Conservation (phyloP, 2,888 invertebrate genomes). For the Ctena decussata region DNA sequence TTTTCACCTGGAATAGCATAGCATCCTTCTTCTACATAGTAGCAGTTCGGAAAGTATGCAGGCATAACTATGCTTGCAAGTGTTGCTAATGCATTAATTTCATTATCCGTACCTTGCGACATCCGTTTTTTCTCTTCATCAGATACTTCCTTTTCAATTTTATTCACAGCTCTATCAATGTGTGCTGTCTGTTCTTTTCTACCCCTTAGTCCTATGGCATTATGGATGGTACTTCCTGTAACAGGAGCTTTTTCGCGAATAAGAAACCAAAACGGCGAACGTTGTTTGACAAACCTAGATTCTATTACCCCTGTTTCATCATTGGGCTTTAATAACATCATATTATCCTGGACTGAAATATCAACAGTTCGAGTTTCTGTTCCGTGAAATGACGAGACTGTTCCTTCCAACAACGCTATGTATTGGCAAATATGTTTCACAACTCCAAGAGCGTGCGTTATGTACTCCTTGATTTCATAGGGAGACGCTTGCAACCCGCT, state of each 20-base stretch:
- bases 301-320: background rate
- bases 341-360: background rate
- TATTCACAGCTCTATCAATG: background rate
- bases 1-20: constrained; percentile 26
- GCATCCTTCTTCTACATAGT: constrained; percentile 45
- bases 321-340: background rate
- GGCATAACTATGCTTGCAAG: constrained; percentile 33
- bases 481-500: constrained; percentile 31
- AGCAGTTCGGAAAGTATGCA: constrained; percentile 18
- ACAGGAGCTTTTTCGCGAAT: background rate
- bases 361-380: background rate
- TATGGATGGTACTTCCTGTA: constrained; percentile 3
- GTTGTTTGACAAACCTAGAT: background rate
- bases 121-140: background rate
- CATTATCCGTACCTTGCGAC: constrained; percentile 26
- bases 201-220: constrained; percentile 19
- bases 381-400: background rate
- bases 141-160: background rate
- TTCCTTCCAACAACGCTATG: background rate
- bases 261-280: background rate
- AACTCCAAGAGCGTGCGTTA: background rate
- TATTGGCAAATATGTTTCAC: background rate
- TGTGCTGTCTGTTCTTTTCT: constrained; percentile 14
- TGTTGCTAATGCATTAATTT: constrained; percentile 41
- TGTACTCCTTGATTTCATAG: constrained; percentile 17